These are phyloP conservation scores for Macrocentrus cingulum DNA, from an alignment of 1,140 invertebrate species.

Conservation along the genomic window DNA sequence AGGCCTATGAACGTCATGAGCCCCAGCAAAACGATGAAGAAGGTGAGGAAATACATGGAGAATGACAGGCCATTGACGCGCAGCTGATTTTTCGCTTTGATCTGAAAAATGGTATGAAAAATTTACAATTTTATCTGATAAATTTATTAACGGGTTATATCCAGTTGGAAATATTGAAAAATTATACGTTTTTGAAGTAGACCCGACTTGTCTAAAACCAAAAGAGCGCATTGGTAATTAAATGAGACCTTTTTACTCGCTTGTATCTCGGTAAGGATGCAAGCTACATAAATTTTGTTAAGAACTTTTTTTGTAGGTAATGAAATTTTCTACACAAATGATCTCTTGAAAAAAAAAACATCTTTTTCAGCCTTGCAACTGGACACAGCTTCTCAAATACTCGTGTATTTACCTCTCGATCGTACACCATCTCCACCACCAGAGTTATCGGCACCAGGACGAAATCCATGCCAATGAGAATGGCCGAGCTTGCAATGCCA, in stretches of 20 bases:
- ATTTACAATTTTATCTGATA: conserved; percentile 6
- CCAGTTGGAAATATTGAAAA: conserved; percentile 8
- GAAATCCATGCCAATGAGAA: conserved; percentile 79
- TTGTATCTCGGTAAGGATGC: too few species aligned
- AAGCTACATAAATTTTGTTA: too few species aligned
- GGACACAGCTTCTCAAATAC: too few species aligned
- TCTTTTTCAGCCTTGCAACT: too few species aligned
- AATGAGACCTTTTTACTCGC: too few species aligned
- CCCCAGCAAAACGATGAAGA: conserved; percentile 70
- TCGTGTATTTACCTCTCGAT: conserved; percentile 70
- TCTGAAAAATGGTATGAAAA: conserved; percentile 61
- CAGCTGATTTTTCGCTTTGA: conserved; percentile 79
- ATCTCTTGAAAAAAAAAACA: too few species aligned
- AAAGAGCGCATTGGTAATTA: too few species aligned
- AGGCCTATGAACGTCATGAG: conserved; percentile 71
- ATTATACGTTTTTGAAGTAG: too few species aligned
- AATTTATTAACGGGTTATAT: too few species aligned
- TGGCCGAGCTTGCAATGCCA: conserved; percentile 69
- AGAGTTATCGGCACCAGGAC: conserved; percentile 74
- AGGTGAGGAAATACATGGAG: conserved; percentile 76
- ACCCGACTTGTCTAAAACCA: too few species aligned
- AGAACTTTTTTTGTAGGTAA: too few species aligned
- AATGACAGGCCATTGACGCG: conserved; percentile 79
- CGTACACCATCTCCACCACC: conserved; percentile 79
- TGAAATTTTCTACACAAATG: too few species aligned